Conservation (phyloP, 2,797 vertebrate genomes). For the Pogonophryne albipinna region DNA sequence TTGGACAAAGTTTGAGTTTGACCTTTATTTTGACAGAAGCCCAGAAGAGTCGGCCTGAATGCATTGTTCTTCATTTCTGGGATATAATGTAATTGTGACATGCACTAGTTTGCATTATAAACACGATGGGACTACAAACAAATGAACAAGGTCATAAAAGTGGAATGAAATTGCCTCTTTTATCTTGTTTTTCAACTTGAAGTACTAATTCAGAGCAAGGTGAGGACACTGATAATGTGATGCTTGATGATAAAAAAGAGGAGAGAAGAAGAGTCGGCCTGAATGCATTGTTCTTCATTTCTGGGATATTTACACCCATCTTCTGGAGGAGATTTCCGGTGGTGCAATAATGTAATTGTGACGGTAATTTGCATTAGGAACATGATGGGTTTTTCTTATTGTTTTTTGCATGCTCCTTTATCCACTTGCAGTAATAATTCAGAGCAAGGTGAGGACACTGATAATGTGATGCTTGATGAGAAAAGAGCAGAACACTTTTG, state of each 20-base stretch:
- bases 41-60: too few species aligned
- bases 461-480: neutral
- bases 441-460: neutral
- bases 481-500: neutral
- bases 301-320: neutral
- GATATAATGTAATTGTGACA: neutral
- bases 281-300: too few species aligned
- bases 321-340: neutral
- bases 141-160: too few species aligned
- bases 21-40: slow-evolving; percentile 3
- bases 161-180: too few species aligned
- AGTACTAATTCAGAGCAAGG: too few species aligned
- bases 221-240: too few species aligned
- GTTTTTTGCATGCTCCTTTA: neutral
- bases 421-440: neutral
- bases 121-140: too few species aligned
- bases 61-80: too few species aligned
- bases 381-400: neutral
- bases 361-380: slow-evolving; percentile 15
- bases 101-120: too few species aligned
- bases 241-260: too few species aligned
- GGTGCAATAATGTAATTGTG: neutral
- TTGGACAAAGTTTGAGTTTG: neutral
- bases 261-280: too few species aligned
- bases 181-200: too few species aligned